phyloP scores from a whole-genome alignment of 2,797 vertebrate species.

The Alauda arvensis region DNA sequence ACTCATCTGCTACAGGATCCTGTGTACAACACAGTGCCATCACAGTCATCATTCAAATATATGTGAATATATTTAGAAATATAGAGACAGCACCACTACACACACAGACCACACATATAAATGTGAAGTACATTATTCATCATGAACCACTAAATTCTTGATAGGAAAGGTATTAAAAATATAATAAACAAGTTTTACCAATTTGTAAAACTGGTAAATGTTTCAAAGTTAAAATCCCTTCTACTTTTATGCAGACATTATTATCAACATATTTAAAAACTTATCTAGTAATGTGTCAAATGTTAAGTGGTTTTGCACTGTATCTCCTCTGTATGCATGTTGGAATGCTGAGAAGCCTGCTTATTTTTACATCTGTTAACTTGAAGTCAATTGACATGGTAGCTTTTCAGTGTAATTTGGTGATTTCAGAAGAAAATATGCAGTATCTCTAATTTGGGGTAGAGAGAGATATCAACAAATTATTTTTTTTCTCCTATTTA shows the following conservation, averaged over 20 bases:
- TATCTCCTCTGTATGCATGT: not conserved
- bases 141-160: not conserved
- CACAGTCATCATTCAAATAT: not conserved
- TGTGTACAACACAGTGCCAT: not conserved
- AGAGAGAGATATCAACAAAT: rapidly evolving
- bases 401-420: not conserved
- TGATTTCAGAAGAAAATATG: not conserved
- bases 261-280: not conserved
- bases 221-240: not conserved
- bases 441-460: not conserved
- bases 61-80: not conserved
- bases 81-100: not conserved
- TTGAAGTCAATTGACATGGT: not conserved
- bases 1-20: not conserved
- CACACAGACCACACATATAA: rapidly evolving
- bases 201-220: not conserved
- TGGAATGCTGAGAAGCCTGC: not conserved
- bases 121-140: not conserved
- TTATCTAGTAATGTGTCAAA: not conserved
- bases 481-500: not conserved
- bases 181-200: not conserved
- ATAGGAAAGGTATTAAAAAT: not conserved
- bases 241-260: not conserved
- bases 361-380: not conserved
- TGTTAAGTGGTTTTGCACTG: not conserved